Evolutionary conservation across 2,888 invertebrate species (phyloP), one percentile per base, ranked within the genome.

Genomic region (Diachrysia chrysitis): DNA sequence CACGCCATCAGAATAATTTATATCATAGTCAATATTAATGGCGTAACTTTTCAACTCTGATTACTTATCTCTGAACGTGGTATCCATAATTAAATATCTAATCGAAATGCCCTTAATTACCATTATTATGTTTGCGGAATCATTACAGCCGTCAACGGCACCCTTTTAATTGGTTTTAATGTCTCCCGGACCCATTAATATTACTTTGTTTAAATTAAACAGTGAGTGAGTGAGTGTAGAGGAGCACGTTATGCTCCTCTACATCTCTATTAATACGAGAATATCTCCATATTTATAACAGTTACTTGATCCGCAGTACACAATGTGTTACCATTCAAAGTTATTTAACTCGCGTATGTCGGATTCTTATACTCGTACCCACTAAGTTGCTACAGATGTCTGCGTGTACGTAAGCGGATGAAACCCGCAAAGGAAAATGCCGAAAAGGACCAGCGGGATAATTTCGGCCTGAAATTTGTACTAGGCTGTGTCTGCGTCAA

Each of bases 41-140:
- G 75, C 78, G 69, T 66, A 79, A 79, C 85, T 87, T 86, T 86
- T 85, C 81, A 85, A 85, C 83, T 87, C 83, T 87, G 85, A 86
- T 89, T 90, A 87, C 82, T 78, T 82, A 85, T 83, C 79, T 76
- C 66, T 54, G 80, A 75, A 86, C 90, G 89, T 88, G 89, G 83
- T 78, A 66, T 83, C 69, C 84, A 87, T 89, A 79, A 74, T 85
- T 78, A 86, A n/a, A 85, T 76, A 65, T 71, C 66, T 75, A 74
- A 82, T 79, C 70, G 56, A 71, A 25, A 56, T 25, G 46, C 61
- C 69, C 69, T 74, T 78, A 69, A 73, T 83, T 71, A 70, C 63
- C 62, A 77, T 75, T 75, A 76, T 73, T 73, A 78, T 73, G 59
- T 75, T 75, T 64, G 61, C 48, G 23, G 51, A 58, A 57, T 69